Base-by-base conservation (phyloP, 2,888 invertebrate species). In the Ophioninae sp. region DNA sequence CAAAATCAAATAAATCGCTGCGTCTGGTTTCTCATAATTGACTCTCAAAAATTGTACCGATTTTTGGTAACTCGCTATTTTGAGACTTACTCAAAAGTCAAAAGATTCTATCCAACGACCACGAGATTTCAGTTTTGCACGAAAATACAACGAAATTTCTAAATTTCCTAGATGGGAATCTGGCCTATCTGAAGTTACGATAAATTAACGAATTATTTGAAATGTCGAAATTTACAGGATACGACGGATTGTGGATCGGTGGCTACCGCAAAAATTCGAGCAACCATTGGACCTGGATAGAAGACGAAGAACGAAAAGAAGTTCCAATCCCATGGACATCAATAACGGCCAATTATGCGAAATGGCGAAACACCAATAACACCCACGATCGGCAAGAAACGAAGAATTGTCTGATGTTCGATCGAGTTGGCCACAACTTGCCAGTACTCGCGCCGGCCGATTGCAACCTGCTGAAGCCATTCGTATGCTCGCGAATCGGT, bases 231-330 rank as follows among this genome's bases (percentile, higher is more conserved):
- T 9, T 20, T 23, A 13, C 56, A 88, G 87, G 81, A 68, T 88
- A 88, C 84, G 86, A 88, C 22, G 86, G 86, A 30, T 67, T 88
- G 6, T 87, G 87, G 86, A 79, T 88, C 61, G 87, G 87, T 22
- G 87, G 86, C 13, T 78, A 67, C 56, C 80, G 86, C 41, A 74
- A 79, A 39, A 77, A 82, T 10, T 77, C 65, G 2, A 30, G 8
- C 23, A 17, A 23, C 5, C 73, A 78, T 68, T 88, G 87, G 87
- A 79, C 65, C 6, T 87, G 87, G 86, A 84, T 81, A 39, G 67
- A 65, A 59, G 41, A 41, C 13, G 44, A 65, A 9, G 79, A 59
- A 7, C 3, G 51, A 10, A 67, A 82, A 23, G 61, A 81, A 63
- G 13, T 30, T 0, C 51, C 65, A 17, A 76, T 86, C n/a, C 37